Evolutionary conservation across 2,797 vertebrate species (phyloP).

Genomic region (Acanthis flammea): DNA sequence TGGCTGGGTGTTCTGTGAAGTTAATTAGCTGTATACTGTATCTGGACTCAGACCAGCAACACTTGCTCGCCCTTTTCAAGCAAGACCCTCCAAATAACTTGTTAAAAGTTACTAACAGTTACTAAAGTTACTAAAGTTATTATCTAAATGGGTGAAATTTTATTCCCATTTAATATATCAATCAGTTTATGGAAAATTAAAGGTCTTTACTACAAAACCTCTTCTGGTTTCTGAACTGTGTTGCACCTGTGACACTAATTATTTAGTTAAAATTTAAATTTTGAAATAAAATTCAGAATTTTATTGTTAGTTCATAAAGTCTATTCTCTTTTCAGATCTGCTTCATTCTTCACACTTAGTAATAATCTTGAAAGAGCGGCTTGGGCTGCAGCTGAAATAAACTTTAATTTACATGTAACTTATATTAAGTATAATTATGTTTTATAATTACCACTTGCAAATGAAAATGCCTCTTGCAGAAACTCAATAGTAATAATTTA

Average conservation of each 20-base stretch:
- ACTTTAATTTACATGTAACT: conserved; percentile 67
- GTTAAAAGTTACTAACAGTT: not conserved
- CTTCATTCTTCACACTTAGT: conserved; percentile 18
- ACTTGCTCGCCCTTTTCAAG: not conserved
- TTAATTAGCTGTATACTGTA: not conserved
- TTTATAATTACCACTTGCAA: conserved; percentile 50
- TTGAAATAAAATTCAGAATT: conserved; percentile 53
- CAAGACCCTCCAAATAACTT: not conserved
- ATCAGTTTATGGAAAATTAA: not conserved
- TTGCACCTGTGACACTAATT: conserved; percentile 18
- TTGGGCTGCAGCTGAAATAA: conserved; percentile 27
- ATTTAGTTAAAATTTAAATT: conserved; percentile 39
- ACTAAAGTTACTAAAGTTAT: too few relatives aligned
- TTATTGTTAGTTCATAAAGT: not conserved
- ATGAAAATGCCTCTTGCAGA: conserved; percentile 35
- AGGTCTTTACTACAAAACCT: not conserved
- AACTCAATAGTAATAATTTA: conserved; percentile 13
- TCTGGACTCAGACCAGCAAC: not conserved
- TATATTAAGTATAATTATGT: conserved; percentile 53
- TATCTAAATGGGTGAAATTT: not conserved
- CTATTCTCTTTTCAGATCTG: conserved; percentile 14
- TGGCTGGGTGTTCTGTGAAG: not conserved
- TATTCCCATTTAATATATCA: not conserved
- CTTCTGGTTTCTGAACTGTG: not conserved
- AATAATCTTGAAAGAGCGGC: conserved; percentile 18